Percentiles rank a stretch among this genome's conserved stretches.
phyloP scores from a whole-genome alignment of 2,797 vertebrate species.

The Sarcophilus harrisii region DNA sequence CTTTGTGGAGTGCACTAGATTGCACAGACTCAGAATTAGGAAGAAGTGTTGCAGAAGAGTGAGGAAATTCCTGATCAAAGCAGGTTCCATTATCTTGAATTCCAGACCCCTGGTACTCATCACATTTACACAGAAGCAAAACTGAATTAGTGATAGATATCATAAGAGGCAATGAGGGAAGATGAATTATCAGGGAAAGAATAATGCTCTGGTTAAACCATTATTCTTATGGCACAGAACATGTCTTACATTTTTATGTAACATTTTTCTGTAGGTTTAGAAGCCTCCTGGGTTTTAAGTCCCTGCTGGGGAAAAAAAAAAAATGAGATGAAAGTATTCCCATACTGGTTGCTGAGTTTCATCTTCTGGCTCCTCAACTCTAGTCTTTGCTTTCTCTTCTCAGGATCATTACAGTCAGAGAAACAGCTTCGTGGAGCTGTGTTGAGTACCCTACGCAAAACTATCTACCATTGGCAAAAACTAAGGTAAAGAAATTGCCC shows the following conservation, averaged over 20 bases:
- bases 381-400: slow-evolving; percentile 51
- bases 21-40: not conserved
- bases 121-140: slow-evolving; percentile 44
- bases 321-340: not conserved
- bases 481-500: slow-evolving; percentile 84
- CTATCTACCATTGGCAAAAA: slow-evolving; percentile 90
- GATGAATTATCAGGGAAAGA: not conserved
- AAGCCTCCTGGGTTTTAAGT: slow-evolving; percentile 6
- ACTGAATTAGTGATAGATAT: not conserved
- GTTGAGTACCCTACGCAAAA: slow-evolving; percentile 86
- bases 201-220: slow-evolving; percentile 10
- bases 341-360: slow-evolving; percentile 40
- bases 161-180: not conserved
- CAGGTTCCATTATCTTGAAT: not conserved
- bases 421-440: slow-evolving; percentile 85
- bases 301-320: slow-evolving; percentile 21
- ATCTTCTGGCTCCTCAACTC: slow-evolving; percentile 49
- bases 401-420: slow-evolving; percentile 69
- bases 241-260: slow-evolving; percentile 8
- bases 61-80: slow-evolving; percentile 34
- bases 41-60: not conserved
- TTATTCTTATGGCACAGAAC: not conserved
- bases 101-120: slow-evolving; percentile 28
- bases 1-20: not conserved
- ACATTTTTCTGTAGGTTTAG: slow-evolving; percentile 43